These are phyloP conservation scores for Desoria tigrina DNA, from an alignment of 2,888 invertebrate genomes.

Conservation along the genomic window DNA sequence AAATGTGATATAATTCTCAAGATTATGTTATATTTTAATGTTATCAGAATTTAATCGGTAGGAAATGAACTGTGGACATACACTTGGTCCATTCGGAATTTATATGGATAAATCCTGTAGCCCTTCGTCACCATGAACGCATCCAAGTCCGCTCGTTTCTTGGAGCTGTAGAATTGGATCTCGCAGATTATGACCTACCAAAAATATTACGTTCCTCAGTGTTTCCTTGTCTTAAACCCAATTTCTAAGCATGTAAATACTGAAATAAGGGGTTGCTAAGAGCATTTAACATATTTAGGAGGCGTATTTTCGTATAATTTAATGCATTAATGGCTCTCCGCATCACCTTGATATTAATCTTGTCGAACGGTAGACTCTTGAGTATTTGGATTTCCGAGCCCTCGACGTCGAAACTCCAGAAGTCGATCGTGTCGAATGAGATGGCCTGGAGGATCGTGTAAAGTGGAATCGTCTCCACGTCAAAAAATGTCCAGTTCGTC, in stretches of 20 bases:
- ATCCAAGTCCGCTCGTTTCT: constrained; percentile 12
- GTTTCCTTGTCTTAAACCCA: too few species aligned
- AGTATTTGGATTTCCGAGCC: neutral
- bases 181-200: constrained; percentile 14
- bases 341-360: constrained; percentile 1
- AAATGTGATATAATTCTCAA: too few species aligned
- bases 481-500: constrained; percentile 22
- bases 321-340: too few species aligned
- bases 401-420: neutral
- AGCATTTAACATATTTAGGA: too few species aligned
- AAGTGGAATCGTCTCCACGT: constrained; percentile 3
- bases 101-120: neutral
- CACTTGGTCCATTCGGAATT: neutral
- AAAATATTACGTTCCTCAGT: too few species aligned
- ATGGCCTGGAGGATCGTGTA: neutral
- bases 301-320: too few species aligned
- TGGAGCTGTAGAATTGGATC: neutral
- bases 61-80: constrained; percentile 10
- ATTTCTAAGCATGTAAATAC: too few species aligned
- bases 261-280: too few species aligned
- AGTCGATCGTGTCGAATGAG: neutral
- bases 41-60: too few species aligned
- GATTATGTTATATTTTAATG: too few species aligned
- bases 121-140: constrained; percentile 13
- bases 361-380: neutral